Evolutionary conservation across 1,140 invertebrate species (phyloP).

Genomic region (Rhizoglyphus robini): DNA sequence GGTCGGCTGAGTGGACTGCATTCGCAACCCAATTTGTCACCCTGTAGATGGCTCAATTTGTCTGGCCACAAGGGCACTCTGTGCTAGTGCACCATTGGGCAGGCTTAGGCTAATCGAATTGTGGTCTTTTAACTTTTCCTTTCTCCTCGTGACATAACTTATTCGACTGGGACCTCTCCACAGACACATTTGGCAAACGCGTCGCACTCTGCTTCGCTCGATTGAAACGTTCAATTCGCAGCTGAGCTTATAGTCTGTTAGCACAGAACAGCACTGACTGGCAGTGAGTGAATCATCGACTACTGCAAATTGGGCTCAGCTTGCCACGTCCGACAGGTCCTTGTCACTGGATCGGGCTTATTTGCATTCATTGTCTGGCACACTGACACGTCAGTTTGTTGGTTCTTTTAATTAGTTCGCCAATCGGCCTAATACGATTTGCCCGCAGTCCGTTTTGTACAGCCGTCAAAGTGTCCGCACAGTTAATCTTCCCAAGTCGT

Average conservation of each 20-base stretch:
- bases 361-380: neutral
- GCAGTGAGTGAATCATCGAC: neutral
- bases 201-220: neutral
- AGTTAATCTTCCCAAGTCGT: no score
- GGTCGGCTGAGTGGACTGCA: no score
- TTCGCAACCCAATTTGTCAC: neutral
- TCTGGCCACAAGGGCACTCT: no score
- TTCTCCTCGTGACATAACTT: neutral
- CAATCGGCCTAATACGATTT: no score
- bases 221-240: neutral
- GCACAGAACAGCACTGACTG: no score
- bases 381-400: neutral
- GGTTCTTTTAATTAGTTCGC: no score
- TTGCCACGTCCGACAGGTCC: conserved; percentile 1
- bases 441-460: no score
- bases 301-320: neutral
- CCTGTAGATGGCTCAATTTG: neutral
- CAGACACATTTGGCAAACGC: neutral
- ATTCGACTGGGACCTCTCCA: conserved; percentile 3
- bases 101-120: neutral
- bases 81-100: no score
- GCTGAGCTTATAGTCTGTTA: conserved; percentile 16
- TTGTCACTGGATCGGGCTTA: neutral
- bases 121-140: neutral
- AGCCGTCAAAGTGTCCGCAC: no score